Percentiles rank a stretch among this genome's conserved stretches.
Conservation (phyloP, 1,140 invertebrate genomes). For the Tetranychus cinnabarinus region DNA sequence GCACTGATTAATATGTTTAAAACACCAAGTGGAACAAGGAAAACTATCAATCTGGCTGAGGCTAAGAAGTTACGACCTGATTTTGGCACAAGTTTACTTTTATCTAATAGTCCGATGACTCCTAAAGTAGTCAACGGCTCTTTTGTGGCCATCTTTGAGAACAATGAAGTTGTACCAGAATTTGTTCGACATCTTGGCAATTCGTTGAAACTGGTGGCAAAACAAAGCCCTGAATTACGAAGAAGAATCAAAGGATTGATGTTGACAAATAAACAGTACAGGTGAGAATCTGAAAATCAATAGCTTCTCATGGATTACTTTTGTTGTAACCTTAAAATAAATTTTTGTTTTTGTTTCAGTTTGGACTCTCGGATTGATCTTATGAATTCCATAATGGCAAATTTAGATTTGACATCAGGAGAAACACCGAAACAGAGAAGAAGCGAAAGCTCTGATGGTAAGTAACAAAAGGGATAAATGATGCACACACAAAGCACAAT, state of each 20-base stretch:
- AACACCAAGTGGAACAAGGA: background rate
- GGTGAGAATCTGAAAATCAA: background rate
- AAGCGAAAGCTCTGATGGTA: background rate
- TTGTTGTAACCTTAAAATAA: background rate
- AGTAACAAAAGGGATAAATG: background rate
- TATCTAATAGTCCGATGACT: conserved; percentile 76
- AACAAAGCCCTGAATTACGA: conserved; percentile 35
- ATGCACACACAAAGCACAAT: no score
- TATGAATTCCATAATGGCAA: conserved; percentile 31
- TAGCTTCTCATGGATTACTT: background rate
- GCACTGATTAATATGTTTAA: conserved; percentile 28
- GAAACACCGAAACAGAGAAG: background rate
- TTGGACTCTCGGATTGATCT: conserved; percentile 72
- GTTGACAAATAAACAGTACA: conserved; percentile 61
- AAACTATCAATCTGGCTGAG: conserved; percentile 26
- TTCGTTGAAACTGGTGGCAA: conserved; percentile 32
- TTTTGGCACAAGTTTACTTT: conserved; percentile 75
- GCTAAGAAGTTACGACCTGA: conserved; percentile 44
- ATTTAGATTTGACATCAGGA: background rate
- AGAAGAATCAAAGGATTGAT: conserved; percentile 58
- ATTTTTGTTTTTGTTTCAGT: conserved; percentile 22
- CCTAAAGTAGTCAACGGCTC: conserved; percentile 91
- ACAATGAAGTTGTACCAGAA: conserved; percentile 50
- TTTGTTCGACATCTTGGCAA: conserved; percentile 42
- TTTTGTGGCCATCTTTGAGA: conserved; percentile 81